Conservation (phyloP, 1,140 invertebrate genomes). For the Laodelphax striatellus region DNA sequence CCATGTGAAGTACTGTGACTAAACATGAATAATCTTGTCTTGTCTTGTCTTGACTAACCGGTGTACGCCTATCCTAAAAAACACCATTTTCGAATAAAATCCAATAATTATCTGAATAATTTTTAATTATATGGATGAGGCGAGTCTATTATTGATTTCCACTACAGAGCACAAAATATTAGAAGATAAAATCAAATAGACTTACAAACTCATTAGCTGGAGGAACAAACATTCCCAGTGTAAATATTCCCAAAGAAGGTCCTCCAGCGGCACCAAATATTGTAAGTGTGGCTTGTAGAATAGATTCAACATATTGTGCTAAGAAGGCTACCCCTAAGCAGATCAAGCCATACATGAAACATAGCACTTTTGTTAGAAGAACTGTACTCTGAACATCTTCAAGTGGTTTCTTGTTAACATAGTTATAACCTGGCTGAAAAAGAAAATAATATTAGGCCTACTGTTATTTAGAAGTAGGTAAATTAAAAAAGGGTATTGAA, state of each 20-base stretch:
- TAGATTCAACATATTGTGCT: conserved; percentile 54
- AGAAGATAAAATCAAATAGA: neutral
- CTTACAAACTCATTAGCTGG: conserved; percentile 43
- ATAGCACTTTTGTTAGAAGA: conserved; percentile 46
- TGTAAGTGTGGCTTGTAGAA: conserved; percentile 61
- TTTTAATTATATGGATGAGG: too few relatives aligned
- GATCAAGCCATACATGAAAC: conserved; percentile 48
- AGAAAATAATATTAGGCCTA: neutral
- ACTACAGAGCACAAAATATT: too few relatives aligned
- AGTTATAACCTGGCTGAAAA: conserved; percentile 10
- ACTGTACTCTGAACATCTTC: conserved; percentile 26
- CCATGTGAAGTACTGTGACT: too few relatives aligned
- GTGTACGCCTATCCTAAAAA: too few relatives aligned
- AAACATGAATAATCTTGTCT: too few relatives aligned
- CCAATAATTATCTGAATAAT: too few relatives aligned
- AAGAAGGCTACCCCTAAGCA: conserved; percentile 47
- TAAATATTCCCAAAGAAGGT: conserved; percentile 66
- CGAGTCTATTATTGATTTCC: too few relatives aligned
- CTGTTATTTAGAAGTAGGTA: too few relatives aligned
- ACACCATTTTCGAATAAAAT: too few relatives aligned
- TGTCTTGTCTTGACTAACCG: too few relatives aligned
- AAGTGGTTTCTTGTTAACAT: conserved; percentile 21
- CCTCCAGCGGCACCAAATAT: conserved; percentile 74
- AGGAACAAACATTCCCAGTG: conserved; percentile 60
- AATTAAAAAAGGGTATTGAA: too few relatives aligned